phyloP scores from a whole-genome alignment of 2,888 invertebrate species.

The Scotopteryx bipunctaria region DNA sequence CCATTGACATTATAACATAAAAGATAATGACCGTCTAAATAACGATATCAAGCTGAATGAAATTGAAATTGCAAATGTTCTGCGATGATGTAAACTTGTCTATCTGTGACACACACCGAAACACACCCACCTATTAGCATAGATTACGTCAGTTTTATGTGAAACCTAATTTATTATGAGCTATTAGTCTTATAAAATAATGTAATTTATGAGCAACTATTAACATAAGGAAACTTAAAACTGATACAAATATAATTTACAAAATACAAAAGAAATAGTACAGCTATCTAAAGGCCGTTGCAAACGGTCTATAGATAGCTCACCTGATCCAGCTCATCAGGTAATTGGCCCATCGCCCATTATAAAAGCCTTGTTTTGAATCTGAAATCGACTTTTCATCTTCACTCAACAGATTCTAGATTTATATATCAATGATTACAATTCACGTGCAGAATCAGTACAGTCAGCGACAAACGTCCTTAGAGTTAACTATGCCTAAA shows the following conservation, averaged over 20 bases:
- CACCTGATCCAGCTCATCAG: too few relatives aligned
- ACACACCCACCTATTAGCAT: conserved; percentile 22
- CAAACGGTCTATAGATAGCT: too few relatives aligned
- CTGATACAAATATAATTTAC: too few relatives aligned
- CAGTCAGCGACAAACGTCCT: neutral
- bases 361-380: too few relatives aligned
- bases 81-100: conserved; percentile 16
- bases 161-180: conserved; percentile 9
- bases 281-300: too few relatives aligned
- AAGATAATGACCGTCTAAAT: conserved; percentile 24
- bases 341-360: too few relatives aligned
- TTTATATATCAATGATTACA: conserved; percentile 15
- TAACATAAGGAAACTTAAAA: too few relatives aligned
- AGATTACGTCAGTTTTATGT: conserved; percentile 17
- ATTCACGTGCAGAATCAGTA: conserved; percentile 16
- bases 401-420: conserved; percentile 6
- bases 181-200: too few relatives aligned
- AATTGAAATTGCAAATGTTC: conserved; percentile 30
- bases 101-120: conserved; percentile 11
- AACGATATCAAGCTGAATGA: conserved; percentile 24
- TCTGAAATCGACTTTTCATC: conserved; percentile 16
- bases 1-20: conserved; percentile 22
- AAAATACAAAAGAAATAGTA: too few relatives aligned
- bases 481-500: too few relatives aligned
- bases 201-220: too few relatives aligned